Percentiles rank a stretch among this genome's conserved stretches.
These are phyloP conservation scores for Eulacestoma nigropectus DNA, from an alignment of 2,113 vertebrate species.

Conservation along the genomic window DNA sequence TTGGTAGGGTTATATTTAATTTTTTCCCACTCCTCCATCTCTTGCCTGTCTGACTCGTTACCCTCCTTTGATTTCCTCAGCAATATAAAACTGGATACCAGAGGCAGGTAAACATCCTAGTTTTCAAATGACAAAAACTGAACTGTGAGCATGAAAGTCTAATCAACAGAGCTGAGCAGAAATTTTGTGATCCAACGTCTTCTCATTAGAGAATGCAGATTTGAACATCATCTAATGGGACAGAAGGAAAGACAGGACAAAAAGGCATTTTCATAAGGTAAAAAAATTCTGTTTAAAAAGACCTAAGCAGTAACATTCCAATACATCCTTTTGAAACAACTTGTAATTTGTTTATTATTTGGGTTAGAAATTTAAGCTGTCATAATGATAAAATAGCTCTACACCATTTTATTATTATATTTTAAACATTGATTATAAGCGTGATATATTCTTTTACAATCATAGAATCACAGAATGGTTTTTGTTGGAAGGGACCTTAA, in stretches of 20 bases:
- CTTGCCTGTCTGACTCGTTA: not conserved
- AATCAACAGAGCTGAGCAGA: not conserved
- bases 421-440: not conserved
- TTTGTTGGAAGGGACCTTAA: not conserved
- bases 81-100: not conserved
- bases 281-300: not conserved
- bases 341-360: not conserved
- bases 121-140: not conserved
- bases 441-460: not conserved
- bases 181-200: not conserved
- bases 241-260: not conserved
- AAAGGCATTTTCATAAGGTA: not conserved
- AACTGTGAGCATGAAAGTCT: not conserved
- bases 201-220: not conserved
- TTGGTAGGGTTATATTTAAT: not conserved
- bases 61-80: not conserved
- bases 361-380: not conserved
- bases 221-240: not conserved
- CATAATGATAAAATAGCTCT: not conserved
- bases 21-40: not conserved
- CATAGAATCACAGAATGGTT: not conserved
- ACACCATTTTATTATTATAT: not conserved
- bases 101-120: not conserved
- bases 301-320: fast-evolving
- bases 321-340: not conserved